Conservation (phyloP, 2,888 invertebrate genomes). For the Cerceris ruficornis region DNA sequence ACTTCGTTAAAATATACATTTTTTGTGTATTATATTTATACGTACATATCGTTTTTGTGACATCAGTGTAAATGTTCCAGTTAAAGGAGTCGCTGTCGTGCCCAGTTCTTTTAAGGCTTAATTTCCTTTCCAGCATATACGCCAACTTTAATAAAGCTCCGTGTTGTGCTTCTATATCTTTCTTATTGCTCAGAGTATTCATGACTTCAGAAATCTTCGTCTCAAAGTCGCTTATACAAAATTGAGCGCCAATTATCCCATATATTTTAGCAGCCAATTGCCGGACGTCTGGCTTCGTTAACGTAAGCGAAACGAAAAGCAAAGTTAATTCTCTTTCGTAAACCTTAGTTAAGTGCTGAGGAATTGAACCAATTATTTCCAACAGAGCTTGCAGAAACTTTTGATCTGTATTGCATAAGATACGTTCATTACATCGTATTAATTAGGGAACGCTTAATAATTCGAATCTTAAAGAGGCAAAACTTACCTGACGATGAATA, state of each 20-base stretch:
- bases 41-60: conserved; percentile 85
- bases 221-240: conserved; percentile 83
- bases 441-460: background rate
- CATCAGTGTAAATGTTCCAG: conserved; percentile 85
- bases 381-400: conserved; percentile 89
- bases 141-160: conserved; percentile 90
- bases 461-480: background rate
- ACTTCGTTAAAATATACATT: background rate
- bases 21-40: conserved; percentile 32
- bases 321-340: conserved; percentile 86
- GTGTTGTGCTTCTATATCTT: conserved; percentile 89
- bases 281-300: conserved; percentile 90
- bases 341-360: conserved; percentile 86
- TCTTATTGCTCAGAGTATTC: conserved; percentile 82
- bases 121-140: conserved; percentile 87
- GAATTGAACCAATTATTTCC: conserved; percentile 92
- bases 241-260: conserved; percentile 87
- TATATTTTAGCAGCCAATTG: conserved; percentile 89
- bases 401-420: conserved; percentile 81
- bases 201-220: conserved; percentile 83
- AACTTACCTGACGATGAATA: conserved; percentile 85
- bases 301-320: conserved; percentile 86
- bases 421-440: background rate
- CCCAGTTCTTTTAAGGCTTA: conserved; percentile 82
- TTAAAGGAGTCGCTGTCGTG: conserved; percentile 79